Evolutionary conservation across 2,888 invertebrate genomes (phyloP).

Genomic region (Tillus elongatus): DNA sequence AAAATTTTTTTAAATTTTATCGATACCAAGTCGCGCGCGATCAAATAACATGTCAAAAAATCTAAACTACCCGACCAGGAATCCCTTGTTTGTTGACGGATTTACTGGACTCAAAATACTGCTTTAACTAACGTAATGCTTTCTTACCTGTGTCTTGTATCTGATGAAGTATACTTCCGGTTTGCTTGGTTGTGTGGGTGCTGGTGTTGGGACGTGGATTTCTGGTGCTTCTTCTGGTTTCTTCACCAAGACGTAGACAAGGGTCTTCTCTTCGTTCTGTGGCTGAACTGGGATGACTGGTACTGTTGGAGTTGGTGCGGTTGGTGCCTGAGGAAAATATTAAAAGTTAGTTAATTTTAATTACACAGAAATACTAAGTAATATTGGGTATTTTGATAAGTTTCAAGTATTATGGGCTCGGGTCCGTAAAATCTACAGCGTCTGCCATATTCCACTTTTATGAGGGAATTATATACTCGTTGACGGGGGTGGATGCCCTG

Average conservation of each 20-base stretch:
- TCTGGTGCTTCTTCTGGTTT: constrained; percentile 79
- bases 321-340: constrained; percentile 80
- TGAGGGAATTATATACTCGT: too few relatives aligned
- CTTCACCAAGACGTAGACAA: constrained; percentile 81
- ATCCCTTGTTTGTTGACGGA: too few relatives aligned
- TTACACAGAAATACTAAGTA: background rate
- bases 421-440: too few relatives aligned
- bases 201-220: constrained; percentile 66
- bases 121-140: too few relatives aligned
- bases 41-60: too few relatives aligned
- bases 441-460: too few relatives aligned
- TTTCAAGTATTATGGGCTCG: too few relatives aligned
- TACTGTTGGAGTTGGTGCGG: constrained; percentile 71
- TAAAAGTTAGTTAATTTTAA: background rate
- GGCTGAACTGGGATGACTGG: constrained; percentile 74
- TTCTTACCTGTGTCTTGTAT: constrained; percentile 72
- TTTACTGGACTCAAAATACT: too few relatives aligned
- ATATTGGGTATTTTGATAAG: background rate
- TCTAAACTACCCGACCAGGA: too few relatives aligned
- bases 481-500: too few relatives aligned
- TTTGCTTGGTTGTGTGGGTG: constrained; percentile 78
- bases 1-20: too few relatives aligned
- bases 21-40: too few relatives aligned
- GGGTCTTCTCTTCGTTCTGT: constrained; percentile 81
- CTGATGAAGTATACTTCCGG: constrained; percentile 87